These are phyloP conservation scores for Enteromius paludinosus DNA, from an alignment of 2,797 vertebrate genomes.

Conservation along the genomic window DNA sequence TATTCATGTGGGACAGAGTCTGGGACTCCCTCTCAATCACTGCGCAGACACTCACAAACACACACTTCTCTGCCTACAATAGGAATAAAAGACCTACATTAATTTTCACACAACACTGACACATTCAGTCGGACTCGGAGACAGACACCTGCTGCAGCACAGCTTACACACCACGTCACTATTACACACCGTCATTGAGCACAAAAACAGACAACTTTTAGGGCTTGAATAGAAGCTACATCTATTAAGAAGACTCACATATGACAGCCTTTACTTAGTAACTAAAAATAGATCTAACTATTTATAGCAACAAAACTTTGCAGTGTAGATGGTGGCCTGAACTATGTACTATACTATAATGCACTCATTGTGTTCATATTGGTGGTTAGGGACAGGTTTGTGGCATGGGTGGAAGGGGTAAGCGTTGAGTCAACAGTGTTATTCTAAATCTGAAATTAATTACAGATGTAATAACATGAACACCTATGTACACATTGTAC, in stretches of 20 bases:
- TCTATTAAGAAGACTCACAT: neutral
- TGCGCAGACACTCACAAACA: constrained; percentile 40
- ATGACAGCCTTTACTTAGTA: neutral
- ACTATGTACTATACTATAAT: too few relatives aligned
- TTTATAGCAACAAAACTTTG: neutral
- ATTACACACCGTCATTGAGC: constrained; percentile 11
- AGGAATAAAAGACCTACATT: neutral
- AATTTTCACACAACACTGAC: constrained; percentile 7
- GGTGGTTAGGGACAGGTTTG: neutral
- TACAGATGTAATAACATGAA: neutral
- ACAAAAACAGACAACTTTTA: neutral
- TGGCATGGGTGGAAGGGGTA: neutral
- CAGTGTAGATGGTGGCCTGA: too few relatives aligned
- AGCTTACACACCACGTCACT: constrained; percentile 29
- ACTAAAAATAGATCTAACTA: neutral
- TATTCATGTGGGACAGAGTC: constrained; percentile 68
- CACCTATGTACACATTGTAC: too few relatives aligned
- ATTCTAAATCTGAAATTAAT: neutral
- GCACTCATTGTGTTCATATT: too few relatives aligned
- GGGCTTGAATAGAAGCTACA: neutral
- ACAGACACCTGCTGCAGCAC: constrained; percentile 34
- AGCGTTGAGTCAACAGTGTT: neutral
- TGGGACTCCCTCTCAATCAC: constrained; percentile 66
- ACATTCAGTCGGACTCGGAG: neutral
- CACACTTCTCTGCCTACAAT: neutral